Conservation (phyloP, 1,140 invertebrate genomes). For the Nephila pilipes region DNA sequence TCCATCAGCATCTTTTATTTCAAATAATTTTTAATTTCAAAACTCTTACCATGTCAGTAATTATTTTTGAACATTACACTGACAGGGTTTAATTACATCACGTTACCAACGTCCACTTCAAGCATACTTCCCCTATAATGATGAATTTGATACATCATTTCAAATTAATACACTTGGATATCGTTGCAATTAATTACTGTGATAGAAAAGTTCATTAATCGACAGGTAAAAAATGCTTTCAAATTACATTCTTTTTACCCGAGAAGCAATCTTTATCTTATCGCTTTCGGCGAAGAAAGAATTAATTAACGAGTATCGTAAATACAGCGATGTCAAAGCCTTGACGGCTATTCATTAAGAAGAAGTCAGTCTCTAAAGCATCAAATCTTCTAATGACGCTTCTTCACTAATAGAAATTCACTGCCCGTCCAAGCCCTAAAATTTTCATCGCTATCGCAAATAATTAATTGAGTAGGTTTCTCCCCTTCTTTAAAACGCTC, state of each 20-base stretch:
- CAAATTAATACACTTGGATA: background rate
- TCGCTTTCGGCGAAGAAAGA: background rate
- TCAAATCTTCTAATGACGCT: constrained; percentile 10
- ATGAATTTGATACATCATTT: constrained; percentile 11
- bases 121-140: background rate
- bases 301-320: constrained; percentile 50
- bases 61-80: background rate
- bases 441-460: constrained; percentile 71
- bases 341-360: constrained; percentile 35
- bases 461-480: constrained; percentile 69
- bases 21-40: too few species aligned
- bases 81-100: constrained; percentile 12
- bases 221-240: background rate
- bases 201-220: background rate
- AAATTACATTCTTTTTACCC: background rate
- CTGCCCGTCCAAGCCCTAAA: constrained; percentile 57
- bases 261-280: constrained; percentile 19
- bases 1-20: too few species aligned
- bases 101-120: background rate
- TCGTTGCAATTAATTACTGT: background rate
- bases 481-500: background rate
- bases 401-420: constrained; percentile 73
- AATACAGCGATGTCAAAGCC: background rate
- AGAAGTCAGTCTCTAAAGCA: background rate
- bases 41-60: background rate